phyloP scores from a whole-genome alignment of 1,140 invertebrate genomes.

The Contarinia nasturtii region DNA sequence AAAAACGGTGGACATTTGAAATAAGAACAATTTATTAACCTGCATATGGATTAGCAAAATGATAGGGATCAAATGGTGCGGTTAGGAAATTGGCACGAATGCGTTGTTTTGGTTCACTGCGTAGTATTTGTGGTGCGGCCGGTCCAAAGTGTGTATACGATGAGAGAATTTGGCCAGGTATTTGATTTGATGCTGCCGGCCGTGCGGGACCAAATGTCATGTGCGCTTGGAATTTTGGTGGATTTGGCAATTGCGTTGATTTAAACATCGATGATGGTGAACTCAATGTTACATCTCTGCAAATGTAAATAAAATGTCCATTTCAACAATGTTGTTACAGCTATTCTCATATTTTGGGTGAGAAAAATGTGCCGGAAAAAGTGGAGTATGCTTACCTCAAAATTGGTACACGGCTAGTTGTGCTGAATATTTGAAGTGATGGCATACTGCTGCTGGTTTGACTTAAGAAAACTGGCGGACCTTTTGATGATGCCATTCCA shows the following conservation, averaged over 20 bases:
- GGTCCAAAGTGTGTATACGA: not conserved
- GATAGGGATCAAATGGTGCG: not conserved
- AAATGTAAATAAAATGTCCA: no score
- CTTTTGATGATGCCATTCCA: not conserved
- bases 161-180: not conserved
- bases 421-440: not conserved
- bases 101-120: not conserved
- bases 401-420: not conserved
- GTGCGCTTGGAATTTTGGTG: not conserved
- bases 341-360: not conserved
- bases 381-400: not conserved
- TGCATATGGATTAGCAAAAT: no score
- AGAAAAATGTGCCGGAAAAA: not conserved
- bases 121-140: not conserved
- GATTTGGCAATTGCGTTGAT: not conserved
- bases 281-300: slow-evolving; percentile 1
- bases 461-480: no score
- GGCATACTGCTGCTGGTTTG: no score
- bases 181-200: not conserved
- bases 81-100: not conserved
- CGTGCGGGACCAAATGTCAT: not conserved
- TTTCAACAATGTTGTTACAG: no score
- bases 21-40: no score
- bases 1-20: no score
- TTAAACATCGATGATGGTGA: not conserved